phyloP scores from a whole-genome alignment of 1,140 invertebrate genomes.

The Galleria mellonella region DNA sequence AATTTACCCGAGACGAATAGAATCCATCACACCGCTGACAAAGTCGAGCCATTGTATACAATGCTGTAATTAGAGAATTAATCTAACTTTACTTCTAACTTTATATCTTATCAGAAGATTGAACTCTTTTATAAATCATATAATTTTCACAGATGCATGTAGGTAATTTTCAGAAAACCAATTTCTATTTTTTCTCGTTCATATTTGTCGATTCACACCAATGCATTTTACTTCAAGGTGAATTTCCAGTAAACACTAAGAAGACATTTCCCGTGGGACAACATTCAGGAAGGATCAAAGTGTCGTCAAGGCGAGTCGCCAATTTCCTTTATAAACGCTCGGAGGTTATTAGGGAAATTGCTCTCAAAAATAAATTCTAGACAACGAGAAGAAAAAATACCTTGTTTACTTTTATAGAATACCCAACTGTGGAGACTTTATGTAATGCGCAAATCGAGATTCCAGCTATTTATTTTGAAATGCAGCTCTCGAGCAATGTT shows the following conservation, averaged over 20 bases:
- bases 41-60: slow-evolving; percentile 11
- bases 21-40: slow-evolving; percentile 18
- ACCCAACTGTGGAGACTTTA: slow-evolving; percentile 8
- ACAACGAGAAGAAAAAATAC: slow-evolving; percentile 8
- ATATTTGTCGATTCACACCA: background rate
- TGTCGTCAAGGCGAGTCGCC: slow-evolving; percentile 21
- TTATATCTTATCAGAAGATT: background rate
- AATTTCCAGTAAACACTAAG: slow-evolving; percentile 2
- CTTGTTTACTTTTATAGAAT: slow-evolving; percentile 17
- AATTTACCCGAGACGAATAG: slow-evolving; percentile 25
- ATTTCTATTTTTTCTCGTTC: background rate
- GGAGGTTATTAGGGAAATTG: slow-evolving; percentile 33
- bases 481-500: slow-evolving; percentile 2
- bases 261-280: slow-evolving; percentile 17
- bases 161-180: no score
- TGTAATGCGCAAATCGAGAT: slow-evolving; percentile 22
- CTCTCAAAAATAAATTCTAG: slow-evolving; percentile 20
- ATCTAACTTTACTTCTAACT: slow-evolving; percentile 1
- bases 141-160: no score
- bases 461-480: slow-evolving; percentile 6
- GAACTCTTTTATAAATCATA: no score
- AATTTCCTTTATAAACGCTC: slow-evolving; percentile 30
- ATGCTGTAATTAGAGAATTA: slow-evolving; percentile 8
- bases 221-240: no score
- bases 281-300: slow-evolving; percentile 26